phyloP scores from a whole-genome alignment of 2,797 vertebrate genomes.

The Myripristis murdjan region DNA sequence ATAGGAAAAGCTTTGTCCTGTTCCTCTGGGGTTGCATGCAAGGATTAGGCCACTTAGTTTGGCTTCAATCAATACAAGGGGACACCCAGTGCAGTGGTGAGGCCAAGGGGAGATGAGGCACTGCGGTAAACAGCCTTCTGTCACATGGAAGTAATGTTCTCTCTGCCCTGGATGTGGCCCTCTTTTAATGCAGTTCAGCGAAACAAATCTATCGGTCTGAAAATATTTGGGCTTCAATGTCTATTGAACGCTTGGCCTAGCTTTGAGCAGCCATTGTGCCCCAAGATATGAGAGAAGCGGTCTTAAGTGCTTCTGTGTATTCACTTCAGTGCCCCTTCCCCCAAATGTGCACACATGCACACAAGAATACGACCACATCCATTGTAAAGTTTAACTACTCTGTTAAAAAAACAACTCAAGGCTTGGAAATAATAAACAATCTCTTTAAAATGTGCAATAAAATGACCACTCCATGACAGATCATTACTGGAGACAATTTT shows the following conservation, averaged over 20 bases:
- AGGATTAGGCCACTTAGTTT: constrained; percentile 78
- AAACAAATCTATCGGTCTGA: constrained; percentile 72
- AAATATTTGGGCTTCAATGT: constrained; percentile 70
- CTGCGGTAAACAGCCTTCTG: constrained; percentile 78
- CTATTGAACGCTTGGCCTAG: constrained; percentile 72
- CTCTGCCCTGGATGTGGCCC: constrained; percentile 68
- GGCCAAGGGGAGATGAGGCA: constrained; percentile 66
- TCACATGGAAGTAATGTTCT: constrained; percentile 81
- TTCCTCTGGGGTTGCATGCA: constrained; percentile 58
- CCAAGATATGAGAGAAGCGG: constrained; percentile 68
- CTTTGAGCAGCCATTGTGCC: constrained; percentile 74
- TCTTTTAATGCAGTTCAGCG: constrained; percentile 71
- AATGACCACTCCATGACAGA: background rate
- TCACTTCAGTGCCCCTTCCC: constrained; percentile 52
- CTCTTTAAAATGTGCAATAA: constrained; percentile 2
- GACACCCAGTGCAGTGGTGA: constrained; percentile 62
- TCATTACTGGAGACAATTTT: background rate
- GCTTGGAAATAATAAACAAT: background rate
- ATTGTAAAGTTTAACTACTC: constrained; percentile 29
- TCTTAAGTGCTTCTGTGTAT: constrained; percentile 66
- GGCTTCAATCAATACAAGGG: constrained; percentile 79
- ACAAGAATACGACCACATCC: constrained; percentile 16
- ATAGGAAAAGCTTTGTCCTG: constrained; percentile 58
- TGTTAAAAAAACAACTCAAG: background rate
- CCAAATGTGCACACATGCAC: constrained; percentile 44